A percentile compares a stretch with the other conserved stretches of the same genome.
These are phyloP conservation scores for Leptinotarsa lineolata DNA, from an alignment of 1,140 invertebrate species.

Conservation along the genomic window DNA sequence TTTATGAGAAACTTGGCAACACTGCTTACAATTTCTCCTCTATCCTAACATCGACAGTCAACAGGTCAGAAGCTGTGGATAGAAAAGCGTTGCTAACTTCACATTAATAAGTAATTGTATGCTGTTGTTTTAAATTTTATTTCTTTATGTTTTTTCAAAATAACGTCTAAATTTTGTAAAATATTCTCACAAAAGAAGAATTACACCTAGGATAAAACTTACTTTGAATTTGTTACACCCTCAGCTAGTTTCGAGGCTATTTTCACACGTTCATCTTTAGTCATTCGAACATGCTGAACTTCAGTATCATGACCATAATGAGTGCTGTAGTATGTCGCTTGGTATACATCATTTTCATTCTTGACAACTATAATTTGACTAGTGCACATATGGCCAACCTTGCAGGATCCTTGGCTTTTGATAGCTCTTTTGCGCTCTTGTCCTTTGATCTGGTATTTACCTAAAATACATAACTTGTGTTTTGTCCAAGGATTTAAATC, in stretches of 20 bases:
- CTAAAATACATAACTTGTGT: not conserved
- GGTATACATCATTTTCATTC: not conserved
- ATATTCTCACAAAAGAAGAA: too few relatives aligned
- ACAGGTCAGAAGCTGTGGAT: too few relatives aligned
- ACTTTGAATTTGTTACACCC: not conserved
- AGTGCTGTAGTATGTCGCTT: not conserved
- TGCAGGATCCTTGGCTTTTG: not conserved
- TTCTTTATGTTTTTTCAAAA: too few relatives aligned
- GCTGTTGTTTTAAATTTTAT: too few relatives aligned
- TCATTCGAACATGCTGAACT: not conserved
- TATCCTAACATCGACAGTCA: too few relatives aligned
- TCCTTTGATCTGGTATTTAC: not conserved
- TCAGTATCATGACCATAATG: slow-evolving; percentile 6
- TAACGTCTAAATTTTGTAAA: too few relatives aligned
- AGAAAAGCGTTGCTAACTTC: too few relatives aligned
- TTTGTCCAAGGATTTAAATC: too few relatives aligned
- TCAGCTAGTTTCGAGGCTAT: not conserved
- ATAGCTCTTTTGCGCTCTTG: not conserved
- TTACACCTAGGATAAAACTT: not conserved
- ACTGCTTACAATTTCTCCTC: too few relatives aligned
- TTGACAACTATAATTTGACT: not conserved
- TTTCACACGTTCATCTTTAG: not conserved
- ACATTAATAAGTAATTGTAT: too few relatives aligned
- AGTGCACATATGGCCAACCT: not conserved
- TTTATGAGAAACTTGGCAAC: too few relatives aligned